These are phyloP conservation scores for Gonocerus acuteangulatus DNA, from an alignment of 2,888 invertebrate genomes.

Conservation along the genomic window DNA sequence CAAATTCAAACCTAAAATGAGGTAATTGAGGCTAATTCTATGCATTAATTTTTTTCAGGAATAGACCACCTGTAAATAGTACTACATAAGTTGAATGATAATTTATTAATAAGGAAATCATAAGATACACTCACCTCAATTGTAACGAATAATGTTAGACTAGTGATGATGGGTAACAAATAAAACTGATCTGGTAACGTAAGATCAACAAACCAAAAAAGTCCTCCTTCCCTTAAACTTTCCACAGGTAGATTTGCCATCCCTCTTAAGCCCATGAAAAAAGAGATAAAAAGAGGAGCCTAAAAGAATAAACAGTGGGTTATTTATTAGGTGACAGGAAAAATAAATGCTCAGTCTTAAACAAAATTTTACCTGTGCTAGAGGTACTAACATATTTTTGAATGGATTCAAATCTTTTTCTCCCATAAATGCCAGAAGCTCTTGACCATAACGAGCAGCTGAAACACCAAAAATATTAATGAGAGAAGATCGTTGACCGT, in stretches of 20 bases:
- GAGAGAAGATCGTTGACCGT: too few relatives aligned
- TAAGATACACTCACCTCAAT: conserved; percentile 64
- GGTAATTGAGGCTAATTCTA: too few relatives aligned
- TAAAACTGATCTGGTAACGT: conserved; percentile 86
- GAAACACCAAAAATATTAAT: conserved; percentile 33
- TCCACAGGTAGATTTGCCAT: conserved; percentile 90
- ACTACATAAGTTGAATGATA: too few relatives aligned
- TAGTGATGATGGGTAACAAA: conserved; percentile 75
- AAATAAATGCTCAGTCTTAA: too few relatives aligned
- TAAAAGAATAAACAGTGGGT: conserved; percentile 40
- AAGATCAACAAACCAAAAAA: conserved; percentile 88
- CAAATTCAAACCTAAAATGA: too few relatives aligned
- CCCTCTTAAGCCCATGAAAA: conserved; percentile 75
- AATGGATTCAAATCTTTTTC: conserved; percentile 71
- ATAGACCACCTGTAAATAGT: too few relatives aligned
- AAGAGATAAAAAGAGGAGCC: conserved; percentile 83
- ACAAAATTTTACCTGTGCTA: conserved; percentile 67
- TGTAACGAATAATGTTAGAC: conserved; percentile 70
- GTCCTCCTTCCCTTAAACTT: conserved; percentile 78
- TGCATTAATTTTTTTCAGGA: too few relatives aligned
- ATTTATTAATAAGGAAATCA: too few relatives aligned
- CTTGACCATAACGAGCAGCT: conserved; percentile 66
- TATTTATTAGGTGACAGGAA: too few relatives aligned
- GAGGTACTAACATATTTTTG: conserved; percentile 66
- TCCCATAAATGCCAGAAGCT: conserved; percentile 75